Percentiles rank a stretch among this genome's conserved stretches.
Evolutionary conservation across 2,113 vertebrate genomes (phyloP).

Genomic region (Lutjanus erythropterus): DNA sequence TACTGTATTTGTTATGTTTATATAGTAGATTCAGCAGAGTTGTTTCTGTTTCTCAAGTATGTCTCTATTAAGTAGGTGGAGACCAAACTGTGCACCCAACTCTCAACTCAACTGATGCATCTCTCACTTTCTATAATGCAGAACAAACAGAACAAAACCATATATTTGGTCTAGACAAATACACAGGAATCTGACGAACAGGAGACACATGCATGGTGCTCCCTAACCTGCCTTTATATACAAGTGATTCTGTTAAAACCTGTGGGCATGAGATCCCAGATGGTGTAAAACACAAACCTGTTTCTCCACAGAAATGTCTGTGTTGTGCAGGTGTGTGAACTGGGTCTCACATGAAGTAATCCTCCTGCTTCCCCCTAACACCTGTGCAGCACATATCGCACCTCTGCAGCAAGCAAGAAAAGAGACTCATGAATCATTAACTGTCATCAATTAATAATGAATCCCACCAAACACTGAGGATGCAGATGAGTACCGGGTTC

Average conservation of each 20-base stretch:
- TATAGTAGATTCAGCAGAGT: background rate
- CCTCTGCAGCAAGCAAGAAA: conserved; percentile 47
- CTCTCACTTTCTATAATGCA: conserved; percentile 7
- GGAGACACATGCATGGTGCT: background rate
- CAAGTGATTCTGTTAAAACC: conserved; percentile 14
- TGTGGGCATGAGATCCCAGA: conserved; percentile 6
- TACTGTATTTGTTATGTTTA: background rate
- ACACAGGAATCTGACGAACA: background rate
- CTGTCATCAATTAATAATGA: conserved; percentile 68
- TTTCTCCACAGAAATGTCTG: conserved; percentile 39
- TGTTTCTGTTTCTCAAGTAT: conserved; percentile 23
- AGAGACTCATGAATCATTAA: conserved; percentile 78
- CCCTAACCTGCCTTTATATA: conserved; percentile 11
- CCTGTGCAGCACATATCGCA: conserved; percentile 53
- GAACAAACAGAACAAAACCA: background rate
- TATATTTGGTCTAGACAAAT: conserved; percentile 15
- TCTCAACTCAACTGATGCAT: background rate
- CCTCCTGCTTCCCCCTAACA: conserved; percentile 42
- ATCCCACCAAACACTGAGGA: conserved; percentile 45
- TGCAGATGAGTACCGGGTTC: conserved; percentile 44
- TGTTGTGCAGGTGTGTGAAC: conserved; percentile 42
- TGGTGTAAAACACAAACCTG: conserved; percentile 35
- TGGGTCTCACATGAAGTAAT: conserved; percentile 11
- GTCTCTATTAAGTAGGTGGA: background rate
- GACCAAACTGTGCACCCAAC: background rate